These are phyloP conservation scores for Boloria selene DNA, from an alignment of 2,888 invertebrate species.

Conservation along the genomic window DNA sequence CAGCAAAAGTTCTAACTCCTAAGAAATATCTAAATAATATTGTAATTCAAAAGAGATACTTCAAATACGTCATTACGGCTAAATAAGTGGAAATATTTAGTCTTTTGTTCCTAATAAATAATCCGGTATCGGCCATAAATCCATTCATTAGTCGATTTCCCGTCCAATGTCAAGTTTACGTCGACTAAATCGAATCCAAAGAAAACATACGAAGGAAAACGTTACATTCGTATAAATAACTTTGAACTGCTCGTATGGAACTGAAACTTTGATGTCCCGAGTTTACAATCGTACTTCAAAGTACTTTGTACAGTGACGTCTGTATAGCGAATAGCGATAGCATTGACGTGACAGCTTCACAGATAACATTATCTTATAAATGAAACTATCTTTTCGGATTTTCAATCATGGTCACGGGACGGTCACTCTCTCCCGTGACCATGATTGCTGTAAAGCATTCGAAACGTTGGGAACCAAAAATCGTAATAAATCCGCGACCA, in stretches of 20 bases:
- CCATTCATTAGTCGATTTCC: constrained; percentile 30
- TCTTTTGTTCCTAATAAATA: background rate
- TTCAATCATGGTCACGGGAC: too few relatives aligned
- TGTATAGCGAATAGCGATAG: background rate
- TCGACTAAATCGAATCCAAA: constrained; percentile 25
- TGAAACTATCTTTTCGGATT: too few relatives aligned
- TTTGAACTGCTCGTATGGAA: constrained; percentile 5
- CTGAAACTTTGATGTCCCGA: constrained; percentile 17
- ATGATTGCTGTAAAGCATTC: too few relatives aligned
- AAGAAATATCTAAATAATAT: background rate
- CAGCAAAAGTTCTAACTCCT: too few relatives aligned
- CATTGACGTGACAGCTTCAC: background rate
- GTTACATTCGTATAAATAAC: constrained; percentile 20
- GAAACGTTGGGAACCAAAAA: too few relatives aligned
- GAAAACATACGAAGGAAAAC: constrained; percentile 19
- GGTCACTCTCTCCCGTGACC: too few relatives aligned
- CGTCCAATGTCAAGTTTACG: constrained; percentile 35
- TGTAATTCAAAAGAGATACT: background rate
- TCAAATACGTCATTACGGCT: background rate
- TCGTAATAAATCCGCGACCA: too few relatives aligned
- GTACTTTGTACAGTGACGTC: constrained; percentile 1
- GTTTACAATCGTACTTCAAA: constrained; percentile 17
- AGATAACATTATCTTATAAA: background rate
- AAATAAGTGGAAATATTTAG: constrained; percentile 3
- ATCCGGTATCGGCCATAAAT: constrained; percentile 22